Conservation (phyloP, 2,797 vertebrate species). For the Vipera ursinii region DNA sequence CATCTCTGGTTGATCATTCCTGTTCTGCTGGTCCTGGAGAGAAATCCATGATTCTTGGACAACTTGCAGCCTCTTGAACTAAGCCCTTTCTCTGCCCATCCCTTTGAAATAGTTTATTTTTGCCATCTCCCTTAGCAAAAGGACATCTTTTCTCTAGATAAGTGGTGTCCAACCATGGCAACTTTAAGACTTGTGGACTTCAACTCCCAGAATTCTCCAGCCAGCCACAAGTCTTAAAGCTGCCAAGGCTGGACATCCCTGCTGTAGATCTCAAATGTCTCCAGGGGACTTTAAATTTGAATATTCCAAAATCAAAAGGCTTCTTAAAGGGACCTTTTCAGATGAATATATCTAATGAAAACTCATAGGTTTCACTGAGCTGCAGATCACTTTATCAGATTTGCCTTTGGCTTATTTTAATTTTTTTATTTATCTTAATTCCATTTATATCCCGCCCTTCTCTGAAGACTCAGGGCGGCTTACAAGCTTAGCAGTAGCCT, state of each 20-base stretch:
- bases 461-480: too few relatives aligned
- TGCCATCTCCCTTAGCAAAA: not conserved
- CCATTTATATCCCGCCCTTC: too few relatives aligned
- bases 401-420: not conserved
- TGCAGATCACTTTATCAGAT: not conserved
- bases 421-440: too few relatives aligned
- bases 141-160: not conserved
- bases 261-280: not conserved
- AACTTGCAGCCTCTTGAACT: not conserved
- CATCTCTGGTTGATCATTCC: not conserved
- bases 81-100: not conserved
- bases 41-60: not conserved
- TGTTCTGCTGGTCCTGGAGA: not conserved
- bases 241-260: not conserved
- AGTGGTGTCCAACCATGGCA: not conserved
- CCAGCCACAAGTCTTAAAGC: not conserved
- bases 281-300: not conserved
- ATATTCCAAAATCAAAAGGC: not conserved
- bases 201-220: not conserved
- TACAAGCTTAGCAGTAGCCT: not conserved
- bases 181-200: not conserved
- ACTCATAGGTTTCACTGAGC: not conserved
- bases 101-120: not conserved
- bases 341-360: not conserved
- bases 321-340: not conserved